phyloP scores from a whole-genome alignment of 2,888 invertebrate species.

The Lasiommata megera region DNA sequence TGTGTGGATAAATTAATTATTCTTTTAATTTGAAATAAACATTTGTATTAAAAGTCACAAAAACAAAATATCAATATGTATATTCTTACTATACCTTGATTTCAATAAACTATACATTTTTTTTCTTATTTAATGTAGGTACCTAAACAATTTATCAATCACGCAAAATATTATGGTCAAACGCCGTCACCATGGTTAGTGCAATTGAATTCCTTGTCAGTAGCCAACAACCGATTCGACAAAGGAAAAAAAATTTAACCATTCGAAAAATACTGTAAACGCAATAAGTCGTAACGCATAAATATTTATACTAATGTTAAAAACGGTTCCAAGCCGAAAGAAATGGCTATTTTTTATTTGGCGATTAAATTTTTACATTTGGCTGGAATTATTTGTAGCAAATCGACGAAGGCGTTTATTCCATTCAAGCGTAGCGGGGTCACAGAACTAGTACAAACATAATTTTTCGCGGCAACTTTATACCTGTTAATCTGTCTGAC shows the following conservation, averaged over 20 bases:
- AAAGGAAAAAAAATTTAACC: constrained; percentile 2
- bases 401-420: constrained; percentile 63
- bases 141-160: background rate
- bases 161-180: no score
- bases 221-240: background rate
- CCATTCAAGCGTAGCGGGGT: constrained; percentile 72
- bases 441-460: constrained; percentile 70
- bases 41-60: no score
- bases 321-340: constrained; percentile 17
- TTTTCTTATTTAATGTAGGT: no score
- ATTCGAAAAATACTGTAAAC: constrained; percentile 10
- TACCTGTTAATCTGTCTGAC: constrained; percentile 25
- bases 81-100: no score
- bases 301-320: constrained; percentile 15
- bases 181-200: background rate
- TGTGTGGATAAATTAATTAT: no score
- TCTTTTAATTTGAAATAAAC: no score
- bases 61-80: no score
- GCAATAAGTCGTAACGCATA: background rate
- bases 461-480: constrained; percentile 34
- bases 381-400: constrained; percentile 46
- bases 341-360: constrained; percentile 30
- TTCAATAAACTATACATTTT: no score
- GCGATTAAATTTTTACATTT: constrained; percentile 43
- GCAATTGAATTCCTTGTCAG: background rate